These are phyloP conservation scores for Drosophila nebulosa DNA, from an alignment of 1,140 invertebrate species.

Conservation along the genomic window DNA sequence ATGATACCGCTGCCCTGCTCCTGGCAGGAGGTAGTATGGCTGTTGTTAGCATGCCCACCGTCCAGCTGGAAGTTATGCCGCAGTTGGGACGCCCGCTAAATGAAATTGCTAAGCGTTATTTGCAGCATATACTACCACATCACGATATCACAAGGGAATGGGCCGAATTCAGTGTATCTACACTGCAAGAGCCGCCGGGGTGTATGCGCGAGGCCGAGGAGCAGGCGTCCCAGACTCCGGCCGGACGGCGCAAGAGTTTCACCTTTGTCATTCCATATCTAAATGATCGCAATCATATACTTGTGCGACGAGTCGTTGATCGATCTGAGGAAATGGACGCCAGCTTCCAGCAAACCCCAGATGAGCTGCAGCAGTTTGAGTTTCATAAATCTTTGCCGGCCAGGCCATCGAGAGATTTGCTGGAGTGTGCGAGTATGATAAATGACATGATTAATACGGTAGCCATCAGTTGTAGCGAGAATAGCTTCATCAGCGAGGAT, in stretches of 20 bases:
- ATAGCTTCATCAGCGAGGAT: slow-evolving; percentile 67
- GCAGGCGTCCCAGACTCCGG: slow-evolving; percentile 33
- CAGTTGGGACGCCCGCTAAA: slow-evolving; percentile 62
- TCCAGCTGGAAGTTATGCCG: slow-evolving; percentile 73
- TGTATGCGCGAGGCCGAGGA: slow-evolving; percentile 50
- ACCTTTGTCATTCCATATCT: slow-evolving; percentile 74
- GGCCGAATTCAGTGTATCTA: slow-evolving; percentile 80
- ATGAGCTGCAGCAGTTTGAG: slow-evolving; percentile 32
- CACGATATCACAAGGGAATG: slow-evolving; percentile 75
- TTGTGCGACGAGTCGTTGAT: slow-evolving; percentile 72
- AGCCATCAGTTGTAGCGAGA: slow-evolving; percentile 78
- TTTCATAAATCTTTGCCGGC: slow-evolving; percentile 25
- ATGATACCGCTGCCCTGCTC: slow-evolving; percentile 64
- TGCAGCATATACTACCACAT: slow-evolving; percentile 73
- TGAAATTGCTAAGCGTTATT: slow-evolving; percentile 74
- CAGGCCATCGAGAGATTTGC: slow-evolving; percentile 6
- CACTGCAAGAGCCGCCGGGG: slow-evolving; percentile 42
- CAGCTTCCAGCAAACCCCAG: slow-evolving; percentile 41
- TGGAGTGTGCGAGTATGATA: slow-evolving; percentile 66
- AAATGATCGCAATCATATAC: slow-evolving; percentile 73
- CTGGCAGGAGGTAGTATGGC: slow-evolving; percentile 73
- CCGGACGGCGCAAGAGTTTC: slow-evolving; percentile 53
- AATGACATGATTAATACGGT: slow-evolving; percentile 78
- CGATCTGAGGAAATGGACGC: slow-evolving; percentile 67
- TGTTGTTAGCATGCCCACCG: slow-evolving; percentile 69